Evolutionary conservation across 2,888 invertebrate species (phyloP).

Genomic region (Cephus spinipes): DNA sequence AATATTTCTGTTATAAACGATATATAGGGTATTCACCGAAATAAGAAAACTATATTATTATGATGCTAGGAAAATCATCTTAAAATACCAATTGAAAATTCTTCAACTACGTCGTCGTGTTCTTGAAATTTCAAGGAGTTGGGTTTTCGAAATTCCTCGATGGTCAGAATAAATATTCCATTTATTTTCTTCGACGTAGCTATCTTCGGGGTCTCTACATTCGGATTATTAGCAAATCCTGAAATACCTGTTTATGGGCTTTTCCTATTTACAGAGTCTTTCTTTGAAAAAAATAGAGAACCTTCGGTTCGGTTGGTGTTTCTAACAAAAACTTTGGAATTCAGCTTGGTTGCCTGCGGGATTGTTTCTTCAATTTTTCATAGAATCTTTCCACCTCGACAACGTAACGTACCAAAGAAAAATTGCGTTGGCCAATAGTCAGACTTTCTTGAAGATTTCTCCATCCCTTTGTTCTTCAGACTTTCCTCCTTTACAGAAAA

Average conservation of each 20-base stretch:
- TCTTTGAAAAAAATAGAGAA: neutral
- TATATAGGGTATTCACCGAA: too few relatives aligned
- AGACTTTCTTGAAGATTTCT: neutral
- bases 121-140: neutral
- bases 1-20: too few relatives aligned
- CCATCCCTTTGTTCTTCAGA: neutral
- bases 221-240: neutral
- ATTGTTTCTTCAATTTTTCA: neutral
- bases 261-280: neutral
- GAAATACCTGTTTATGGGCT: neutral
- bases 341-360: neutral
- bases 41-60: too few relatives aligned
- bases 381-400: neutral
- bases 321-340: neutral
- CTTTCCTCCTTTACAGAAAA: neutral
- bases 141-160: neutral
- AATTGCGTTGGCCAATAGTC: neutral
- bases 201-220: neutral
- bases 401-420: neutral
- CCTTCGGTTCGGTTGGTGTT: neutral
- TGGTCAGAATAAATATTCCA: neutral
- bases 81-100: neutral
- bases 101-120: neutral
- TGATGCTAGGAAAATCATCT: too few relatives aligned
- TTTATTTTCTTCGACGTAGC: neutral